Base-by-base conservation (phyloP, 1,140 invertebrate species). In the Portunus trituberculatus region DNA sequence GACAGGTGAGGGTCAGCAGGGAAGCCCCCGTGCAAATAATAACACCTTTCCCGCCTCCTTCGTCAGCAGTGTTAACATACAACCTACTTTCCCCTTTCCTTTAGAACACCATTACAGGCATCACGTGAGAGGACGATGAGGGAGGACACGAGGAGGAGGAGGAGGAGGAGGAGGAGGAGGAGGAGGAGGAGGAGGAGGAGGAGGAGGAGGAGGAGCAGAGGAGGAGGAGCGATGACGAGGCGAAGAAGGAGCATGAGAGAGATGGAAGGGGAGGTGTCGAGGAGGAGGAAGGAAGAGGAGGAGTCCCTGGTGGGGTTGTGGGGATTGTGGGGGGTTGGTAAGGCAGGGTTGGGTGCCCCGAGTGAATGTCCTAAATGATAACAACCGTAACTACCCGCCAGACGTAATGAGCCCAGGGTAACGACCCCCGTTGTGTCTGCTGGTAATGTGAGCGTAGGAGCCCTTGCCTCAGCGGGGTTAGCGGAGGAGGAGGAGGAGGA, bases 291-390 rank as follows among this genome's bases (percentile, higher is more conserved):
- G 87, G 46, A 48, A 39, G 87, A 39, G 87, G 46, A 48, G 90
- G 46, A 28, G 46, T 25, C 6, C 31, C 32, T 31, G n/a, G 91
- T 32, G 91, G 20, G n/a, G 45, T 14, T 20, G 32, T 14, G 82
- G 39, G 67, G 32, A 29, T 0, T 6, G 8, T 28, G 92, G 25
- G 14, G 1, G 14, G 92, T 10, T 12, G 14, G 7, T 83, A 39
- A 31, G 28, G 46, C 48, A 76, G 39, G 76, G 31, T 86, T 46
- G 45, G 32, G 76, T 89, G 87, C 32, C 20, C 39, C 8, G 39
- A 48, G 31, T 89, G 87, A 89, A 89, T 89, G 39, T 46, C 31
- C 87, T 31, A 52, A 52, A 52, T 86, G 83, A 10, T 82, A 82
- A 82, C 48, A 67, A 82, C 59, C 46, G 48, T n/a, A 52, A 90